These are phyloP conservation scores for Acridotheres tristis DNA, from an alignment of 2,797 vertebrate genomes.

Conservation along the genomic window DNA sequence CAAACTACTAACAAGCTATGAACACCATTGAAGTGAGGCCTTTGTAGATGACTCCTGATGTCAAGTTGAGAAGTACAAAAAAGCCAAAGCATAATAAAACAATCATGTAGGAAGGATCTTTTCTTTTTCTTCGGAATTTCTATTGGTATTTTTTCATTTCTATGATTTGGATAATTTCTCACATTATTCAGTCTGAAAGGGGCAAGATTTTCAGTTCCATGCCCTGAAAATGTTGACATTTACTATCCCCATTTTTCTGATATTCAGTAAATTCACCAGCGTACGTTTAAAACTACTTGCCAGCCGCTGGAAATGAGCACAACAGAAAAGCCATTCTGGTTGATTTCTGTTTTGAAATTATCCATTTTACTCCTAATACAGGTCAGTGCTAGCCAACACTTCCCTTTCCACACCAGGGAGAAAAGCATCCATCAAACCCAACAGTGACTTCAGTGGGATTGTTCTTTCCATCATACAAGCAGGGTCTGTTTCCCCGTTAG, in stretches of 20 bases:
- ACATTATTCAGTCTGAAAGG: not conserved
- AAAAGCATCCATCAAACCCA: not conserved
- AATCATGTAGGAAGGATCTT: not conserved
- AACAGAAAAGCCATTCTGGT: not conserved
- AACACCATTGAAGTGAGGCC: not conserved
- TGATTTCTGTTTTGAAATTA: not conserved
- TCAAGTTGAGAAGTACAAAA: not conserved
- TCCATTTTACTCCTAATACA: not conserved
- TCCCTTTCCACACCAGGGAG: not conserved
- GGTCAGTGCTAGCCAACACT: not conserved
- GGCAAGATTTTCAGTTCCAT: not conserved
- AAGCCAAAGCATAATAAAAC: not conserved
- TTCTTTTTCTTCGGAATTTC: not conserved
- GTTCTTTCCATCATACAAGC: not conserved
- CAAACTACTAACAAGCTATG: not conserved
- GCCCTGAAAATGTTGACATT: not conserved
- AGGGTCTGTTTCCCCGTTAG: fast-evolving
- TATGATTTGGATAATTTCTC: not conserved
- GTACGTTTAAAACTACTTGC: not conserved
- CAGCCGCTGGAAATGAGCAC: not conserved
- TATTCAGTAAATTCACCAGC: not conserved
- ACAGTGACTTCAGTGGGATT: not conserved
- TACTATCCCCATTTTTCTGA: not conserved
- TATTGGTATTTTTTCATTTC: not conserved
- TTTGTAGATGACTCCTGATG: not conserved